Base-by-base conservation (phyloP, 2,888 invertebrate genomes). In the Eristalinus sepulchralis region DNA sequence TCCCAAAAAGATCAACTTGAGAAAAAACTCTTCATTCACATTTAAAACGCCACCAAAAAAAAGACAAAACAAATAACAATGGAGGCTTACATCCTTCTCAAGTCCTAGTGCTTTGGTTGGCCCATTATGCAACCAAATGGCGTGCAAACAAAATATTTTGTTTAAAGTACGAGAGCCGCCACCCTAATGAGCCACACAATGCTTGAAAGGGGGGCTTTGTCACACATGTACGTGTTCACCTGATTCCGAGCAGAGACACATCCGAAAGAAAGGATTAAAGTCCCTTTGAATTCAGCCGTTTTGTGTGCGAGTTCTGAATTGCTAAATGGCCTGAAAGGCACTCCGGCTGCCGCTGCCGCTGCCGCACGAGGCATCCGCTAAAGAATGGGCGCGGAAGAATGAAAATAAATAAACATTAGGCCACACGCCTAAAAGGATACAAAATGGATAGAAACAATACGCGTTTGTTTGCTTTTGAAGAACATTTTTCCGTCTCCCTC, bases 241-340 rank as follows among this genome's bases (percentile, higher is more conserved):
- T 67, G 80, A 60, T 73, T 80, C 60, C 62, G 57, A 13, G 47
- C 47, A 17, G 47, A 64, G 36, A 66, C 70, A 66, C 70, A 76
- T 67, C 17, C 60, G 34, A 53, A 39, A 64, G 59, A 76, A 64
- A 75, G 70, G 68, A 80, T 75, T 75, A 39, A 79, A 79, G 63
- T 60, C 47, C 31, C 80, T 66, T 80, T 75, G 80, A 66, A 75
- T 71, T 63, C 75, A 80, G 75, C 33, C 83, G 36, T 70, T 75
- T 24, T 57, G 1, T 34, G 59, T 70, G 67, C 63, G 33, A 81
- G 80, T 75, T 62, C 67, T 81, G 67, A 76, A 85, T 85, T 81
- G 72, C 67, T 81, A 81, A 85, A 85, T 81, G 81, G 84, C 24
- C 76, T 72, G 68, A 77, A 85, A 81, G 71, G 63, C 71, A 66